These are phyloP conservation scores for Calephelis virginiensis DNA, from an alignment of 1,140 invertebrate species.

Conservation along the genomic window DNA sequence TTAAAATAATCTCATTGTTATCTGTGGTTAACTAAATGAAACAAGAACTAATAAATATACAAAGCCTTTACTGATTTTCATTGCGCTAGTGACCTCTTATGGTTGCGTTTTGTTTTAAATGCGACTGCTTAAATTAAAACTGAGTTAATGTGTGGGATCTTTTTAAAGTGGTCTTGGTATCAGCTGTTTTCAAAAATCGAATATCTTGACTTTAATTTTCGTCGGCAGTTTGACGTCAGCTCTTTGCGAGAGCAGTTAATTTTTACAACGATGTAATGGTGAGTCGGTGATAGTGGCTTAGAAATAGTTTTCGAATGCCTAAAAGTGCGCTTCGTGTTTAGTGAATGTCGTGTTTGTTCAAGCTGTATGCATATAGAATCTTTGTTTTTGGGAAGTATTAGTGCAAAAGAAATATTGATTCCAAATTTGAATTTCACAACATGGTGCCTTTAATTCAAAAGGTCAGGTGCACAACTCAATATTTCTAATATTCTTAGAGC, in stretches of 20 bases:
- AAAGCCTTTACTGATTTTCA: slow-evolving; percentile 9
- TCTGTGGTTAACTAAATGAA: slow-evolving; percentile 9
- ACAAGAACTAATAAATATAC: slow-evolving; percentile 5
- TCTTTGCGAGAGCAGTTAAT: slow-evolving; percentile 43
- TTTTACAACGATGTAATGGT: slow-evolving; percentile 65
- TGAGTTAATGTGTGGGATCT: slow-evolving; percentile 29
- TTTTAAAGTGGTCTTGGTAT: slow-evolving; percentile 38
- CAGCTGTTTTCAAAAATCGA: slow-evolving; percentile 70
- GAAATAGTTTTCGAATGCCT: slow-evolving; percentile 45
- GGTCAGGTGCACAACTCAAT: slow-evolving; percentile 23
- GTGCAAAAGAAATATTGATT: slow-evolving; percentile 13
- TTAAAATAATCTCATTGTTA: slow-evolving; percentile 4
- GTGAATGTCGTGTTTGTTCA: slow-evolving; percentile 48
- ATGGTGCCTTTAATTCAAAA: slow-evolving; percentile 14
- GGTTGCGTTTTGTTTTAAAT: slow-evolving; percentile 21
- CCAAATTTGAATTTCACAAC: slow-evolving; percentile 18
- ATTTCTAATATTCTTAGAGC: slow-evolving; percentile 14
- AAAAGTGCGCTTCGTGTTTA: slow-evolving; percentile 48
- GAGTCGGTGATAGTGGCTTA: slow-evolving; percentile 41
- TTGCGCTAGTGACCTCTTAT: slow-evolving; percentile 3
- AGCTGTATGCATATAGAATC: slow-evolving; percentile 30
- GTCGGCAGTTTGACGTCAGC: slow-evolving; percentile 60
- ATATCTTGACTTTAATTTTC: slow-evolving; percentile 45
- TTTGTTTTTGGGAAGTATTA: slow-evolving; percentile 26
- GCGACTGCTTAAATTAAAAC: slow-evolving; percentile 8